Evolutionary conservation across 1,140 invertebrate species (phyloP).

Genomic region (Bombus pyrosoma): DNA sequence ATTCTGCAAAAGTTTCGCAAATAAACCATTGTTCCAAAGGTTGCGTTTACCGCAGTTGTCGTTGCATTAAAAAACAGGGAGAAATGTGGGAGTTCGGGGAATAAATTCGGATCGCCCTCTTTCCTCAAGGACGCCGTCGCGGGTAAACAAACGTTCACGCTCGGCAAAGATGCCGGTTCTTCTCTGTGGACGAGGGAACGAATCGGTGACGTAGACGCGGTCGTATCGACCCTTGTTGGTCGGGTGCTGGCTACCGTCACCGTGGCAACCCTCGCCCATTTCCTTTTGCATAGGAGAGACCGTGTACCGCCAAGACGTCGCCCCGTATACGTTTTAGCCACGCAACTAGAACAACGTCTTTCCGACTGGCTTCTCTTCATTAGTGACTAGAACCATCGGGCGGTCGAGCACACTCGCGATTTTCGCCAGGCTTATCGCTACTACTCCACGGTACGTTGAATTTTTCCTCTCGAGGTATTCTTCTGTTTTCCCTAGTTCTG

Average conservation of each 20-base stretch:
- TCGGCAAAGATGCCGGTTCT: neutral
- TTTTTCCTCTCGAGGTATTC: neutral
- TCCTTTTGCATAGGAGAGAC: conserved; percentile 66
- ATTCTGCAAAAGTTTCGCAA: neutral
- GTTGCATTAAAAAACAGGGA: neutral
- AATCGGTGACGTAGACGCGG: conserved; percentile 65
- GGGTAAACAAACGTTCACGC: conserved; percentile 17
- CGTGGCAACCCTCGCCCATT: conserved; percentile 69
- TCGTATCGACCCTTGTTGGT: conserved; percentile 68
- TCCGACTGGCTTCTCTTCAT: conserved; percentile 40
- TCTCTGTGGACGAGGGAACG: conserved; percentile 38
- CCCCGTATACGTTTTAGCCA: conserved; percentile 25
- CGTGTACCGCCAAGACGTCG: conserved; percentile 19
- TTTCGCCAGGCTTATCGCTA: conserved; percentile 15
- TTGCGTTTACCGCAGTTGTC: neutral
- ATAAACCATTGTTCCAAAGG: neutral
- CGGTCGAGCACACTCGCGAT: conserved; percentile 35
- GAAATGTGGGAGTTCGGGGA: neutral
- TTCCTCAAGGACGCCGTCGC: neutral
- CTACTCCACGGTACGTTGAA: conserved; percentile 1
- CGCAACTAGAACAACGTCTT: neutral
- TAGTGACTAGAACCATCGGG: conserved; percentile 38
- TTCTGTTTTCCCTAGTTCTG: neutral
- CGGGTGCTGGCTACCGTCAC: conserved; percentile 65
- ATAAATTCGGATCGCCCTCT: neutral